Percentiles rank a stretch among this genome's conserved stretches.
These are phyloP conservation scores for Calephelis perditalis DNA, from an alignment of 2,888 invertebrate species.

Conservation along the genomic window DNA sequence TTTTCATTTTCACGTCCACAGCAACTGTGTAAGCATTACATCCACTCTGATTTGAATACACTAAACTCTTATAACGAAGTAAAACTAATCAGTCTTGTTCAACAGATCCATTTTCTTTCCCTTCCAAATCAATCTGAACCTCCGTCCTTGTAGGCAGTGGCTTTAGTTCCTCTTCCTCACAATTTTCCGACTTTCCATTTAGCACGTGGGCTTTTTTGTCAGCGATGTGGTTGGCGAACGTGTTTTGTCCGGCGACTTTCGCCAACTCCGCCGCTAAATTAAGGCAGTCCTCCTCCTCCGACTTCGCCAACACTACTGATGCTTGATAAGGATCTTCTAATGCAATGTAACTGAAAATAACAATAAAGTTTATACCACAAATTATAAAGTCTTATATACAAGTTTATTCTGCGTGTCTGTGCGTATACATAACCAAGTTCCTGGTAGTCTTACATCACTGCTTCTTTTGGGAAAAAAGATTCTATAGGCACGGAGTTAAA, in stretches of 20 bases:
- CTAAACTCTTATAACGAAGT: not conserved
- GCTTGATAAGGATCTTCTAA: constrained; percentile 80
- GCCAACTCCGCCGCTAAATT: constrained; percentile 80
- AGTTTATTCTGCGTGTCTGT: not conserved
- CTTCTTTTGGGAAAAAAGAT: too few relatives aligned
- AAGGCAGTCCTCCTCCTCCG: constrained; percentile 71
- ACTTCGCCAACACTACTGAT: constrained; percentile 75
- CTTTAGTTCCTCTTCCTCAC: constrained; percentile 26
- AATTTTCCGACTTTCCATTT: constrained; percentile 19
- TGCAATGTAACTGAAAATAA: constrained; percentile 71
- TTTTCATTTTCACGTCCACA: too few relatives aligned
- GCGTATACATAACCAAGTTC: too few relatives aligned
- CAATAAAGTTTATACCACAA: not conserved
- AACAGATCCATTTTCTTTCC: not conserved
- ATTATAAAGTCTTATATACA: not conserved
- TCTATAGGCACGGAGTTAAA: too few relatives aligned
- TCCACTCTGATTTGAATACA: not conserved
- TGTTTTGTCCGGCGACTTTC: constrained; percentile 57
- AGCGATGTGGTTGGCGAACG: constrained; percentile 51
- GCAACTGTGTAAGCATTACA: too few relatives aligned
- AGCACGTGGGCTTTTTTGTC: constrained; percentile 37
- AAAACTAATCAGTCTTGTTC: constrained; percentile 5
- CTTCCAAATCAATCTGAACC: constrained; percentile 32
- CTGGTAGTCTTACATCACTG: too few relatives aligned
- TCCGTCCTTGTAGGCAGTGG: constrained; percentile 39